These are phyloP conservation scores for Porites lutea DNA, from an alignment of 64 coral and sea anemone genomes.

Conservation along the genomic window DNA sequence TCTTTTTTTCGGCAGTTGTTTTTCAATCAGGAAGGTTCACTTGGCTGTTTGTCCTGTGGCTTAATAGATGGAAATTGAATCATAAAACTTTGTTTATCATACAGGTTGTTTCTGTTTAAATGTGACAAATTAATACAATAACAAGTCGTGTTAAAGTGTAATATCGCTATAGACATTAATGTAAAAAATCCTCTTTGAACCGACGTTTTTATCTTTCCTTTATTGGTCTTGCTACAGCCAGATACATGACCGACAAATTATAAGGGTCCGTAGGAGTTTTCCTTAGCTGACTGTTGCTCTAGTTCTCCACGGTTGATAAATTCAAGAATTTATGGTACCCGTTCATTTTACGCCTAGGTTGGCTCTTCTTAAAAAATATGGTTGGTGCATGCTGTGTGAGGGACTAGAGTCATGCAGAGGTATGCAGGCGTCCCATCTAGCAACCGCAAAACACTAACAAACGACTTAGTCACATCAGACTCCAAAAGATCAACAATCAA, in stretches of 20 bases:
- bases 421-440: neutral
- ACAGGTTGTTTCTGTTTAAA: neutral
- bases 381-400: slow-evolving; percentile 22
- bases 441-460: neutral
- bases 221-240: too few species aligned
- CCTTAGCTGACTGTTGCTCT: neutral
- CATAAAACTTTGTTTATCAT: too few species aligned
- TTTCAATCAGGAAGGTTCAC: too few species aligned
- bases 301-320: neutral
- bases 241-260: neutral
- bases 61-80: too few species aligned
- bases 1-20: too few species aligned
- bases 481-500: neutral
- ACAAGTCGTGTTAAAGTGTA: neutral
- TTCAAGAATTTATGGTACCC: neutral
- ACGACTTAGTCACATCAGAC: neutral
- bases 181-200: too few species aligned
- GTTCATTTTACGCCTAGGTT: neutral
- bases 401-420: neutral
- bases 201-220: too few species aligned
- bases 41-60: too few species aligned
- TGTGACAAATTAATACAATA: neutral
- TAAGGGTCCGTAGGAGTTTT: neutral
- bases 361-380: neutral
- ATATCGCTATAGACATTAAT: neutral